Evolutionary conservation across 2,888 invertebrate species (phyloP), one percentile per base, ranked within the genome.

Genomic region (Sinelater perroti): DNA sequence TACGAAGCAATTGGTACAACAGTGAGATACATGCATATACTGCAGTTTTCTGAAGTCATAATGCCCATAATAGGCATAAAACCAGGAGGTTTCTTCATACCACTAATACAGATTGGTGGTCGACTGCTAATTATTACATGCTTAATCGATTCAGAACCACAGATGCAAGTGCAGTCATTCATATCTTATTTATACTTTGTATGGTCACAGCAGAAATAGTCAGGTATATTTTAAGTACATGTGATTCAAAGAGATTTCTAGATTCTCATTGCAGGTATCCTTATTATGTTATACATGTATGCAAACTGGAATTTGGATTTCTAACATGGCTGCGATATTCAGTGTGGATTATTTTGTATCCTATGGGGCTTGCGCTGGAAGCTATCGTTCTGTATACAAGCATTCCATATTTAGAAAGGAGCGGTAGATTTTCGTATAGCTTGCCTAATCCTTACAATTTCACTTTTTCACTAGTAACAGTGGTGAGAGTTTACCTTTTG

Each of bases 241-340:
- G 16, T 28, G 7, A 11, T 31, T 24, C 24, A 24, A 7, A 24
- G 7, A 24, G 7, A 24, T 24, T n/a, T n/a, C n/a, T n/a, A 7
- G 24, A 24, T 24, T 24, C 4, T n/a, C n/a, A n/a, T 79, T 81
- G 11, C 74, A 93, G 96, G 69, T 97, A 97, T 80, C 96, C 96
- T 0, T 97, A 89, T 78, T 97, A 97, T 79, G 88, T 96, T 72
- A 82, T 89, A 0, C 89, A 91, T 70, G 78, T 93, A 0, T 85
- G 93, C 70, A 87, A 91, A 55, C 85, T 85, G 17, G 87, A 93
- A 56, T 81, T 91, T 21, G 82, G 84, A 36, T 70, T 91, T 2
- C 76, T 97, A 5, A 96, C 94, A 0, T 97, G 97, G 97, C 78
- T 97, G 1, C 85, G 97, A 10, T 97, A 97, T 77, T 90, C 93